A percentile compares a stretch with the other conserved stretches of the same genome.
phyloP scores from a whole-genome alignment of 2,797 vertebrate genomes.

The Pseudomugil gertrudae region DNA sequence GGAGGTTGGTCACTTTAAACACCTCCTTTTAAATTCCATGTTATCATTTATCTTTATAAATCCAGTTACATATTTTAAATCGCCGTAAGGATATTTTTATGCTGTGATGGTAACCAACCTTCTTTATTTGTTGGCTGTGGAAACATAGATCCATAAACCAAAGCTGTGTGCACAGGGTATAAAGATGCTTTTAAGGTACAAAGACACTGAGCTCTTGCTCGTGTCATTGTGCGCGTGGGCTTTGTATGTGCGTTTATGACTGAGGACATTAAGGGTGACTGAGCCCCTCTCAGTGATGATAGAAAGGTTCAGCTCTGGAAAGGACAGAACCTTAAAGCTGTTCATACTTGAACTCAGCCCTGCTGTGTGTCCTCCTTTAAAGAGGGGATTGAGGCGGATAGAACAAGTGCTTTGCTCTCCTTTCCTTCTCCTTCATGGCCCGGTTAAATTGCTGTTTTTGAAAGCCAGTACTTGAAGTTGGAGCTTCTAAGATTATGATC shows the following conservation, averaged over 20 bases:
- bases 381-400: conserved; percentile 45
- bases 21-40: neutral
- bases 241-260: conserved; percentile 21
- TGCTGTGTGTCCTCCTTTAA: conserved; percentile 63
- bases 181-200: conserved; percentile 36
- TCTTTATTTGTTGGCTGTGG: neutral
- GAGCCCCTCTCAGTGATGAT: conserved; percentile 42
- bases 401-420: conserved; percentile 42
- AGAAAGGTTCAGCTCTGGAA: conserved; percentile 46
- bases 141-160: conserved; percentile 28
- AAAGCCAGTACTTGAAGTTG: conserved; percentile 48
- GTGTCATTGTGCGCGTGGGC: neutral
- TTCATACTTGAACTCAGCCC: conserved; percentile 57
- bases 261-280: conserved; percentile 33
- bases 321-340: conserved; percentile 33
- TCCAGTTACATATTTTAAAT: neutral
- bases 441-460: conserved; percentile 51
- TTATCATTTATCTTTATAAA: neutral
- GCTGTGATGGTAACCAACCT: neutral
- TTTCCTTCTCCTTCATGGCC: conserved; percentile 35
- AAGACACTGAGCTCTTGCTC: conserved; percentile 4
- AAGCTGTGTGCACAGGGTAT: conserved; percentile 15
- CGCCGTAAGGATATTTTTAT: neutral
- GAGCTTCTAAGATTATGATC: conserved; percentile 59
- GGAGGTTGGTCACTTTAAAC: neutral